Base-by-base conservation (phyloP, 2,888 invertebrate species). In the Melanotus villosus region DNA sequence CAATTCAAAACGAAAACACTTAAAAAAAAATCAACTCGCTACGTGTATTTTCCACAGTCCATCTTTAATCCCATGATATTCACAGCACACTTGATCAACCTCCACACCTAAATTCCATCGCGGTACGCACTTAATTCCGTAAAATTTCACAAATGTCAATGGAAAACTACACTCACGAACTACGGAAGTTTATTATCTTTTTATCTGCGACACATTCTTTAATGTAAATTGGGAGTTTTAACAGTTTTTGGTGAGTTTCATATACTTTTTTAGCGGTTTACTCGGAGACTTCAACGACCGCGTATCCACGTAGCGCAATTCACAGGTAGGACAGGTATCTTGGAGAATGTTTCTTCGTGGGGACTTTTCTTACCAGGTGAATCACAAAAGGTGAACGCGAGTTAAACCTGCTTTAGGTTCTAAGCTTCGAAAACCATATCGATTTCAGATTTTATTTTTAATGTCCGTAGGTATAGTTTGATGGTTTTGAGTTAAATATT, bases 291-390 rank as follows among this genome's bases (percentile, higher is more conserved):
- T 73, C 69, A 71, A 75, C 73, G 72, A 71, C 69, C 75, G 75
- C 69, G 54, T 70, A 71, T 75, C 75, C 76, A 77, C 76, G 76
- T 77, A 77, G 76, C 73, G 68, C 65, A 70, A 68, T 75, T 76
- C 71, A 73, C 76, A 77, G 76, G 75, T 76, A 77, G 75, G 73
- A 74, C 76, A 76, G 76, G 76, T 77, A 77, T 71, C 70, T 74
- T 71, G 72, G 76, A 77, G 76, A 77, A 77, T 74, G 76, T 73
- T 68, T 36, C 65, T 43, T 45, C 43, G 72, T 73, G 69, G 68
- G 73, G 73, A 52, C 30, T 52, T 10, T 16, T n/a, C 1, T n/a
- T 7, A 2, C 52, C 23, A 52, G 52, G 52, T 52, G 32, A 38
- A 12, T n/a, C 2, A 19, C 10, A 21, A 19, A 23, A 72, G 72